Evolutionary conservation across 2,797 vertebrate species (phyloP), one percentile per base, ranked within the genome.

Genomic region (Philypnodon macrostomus): DNA sequence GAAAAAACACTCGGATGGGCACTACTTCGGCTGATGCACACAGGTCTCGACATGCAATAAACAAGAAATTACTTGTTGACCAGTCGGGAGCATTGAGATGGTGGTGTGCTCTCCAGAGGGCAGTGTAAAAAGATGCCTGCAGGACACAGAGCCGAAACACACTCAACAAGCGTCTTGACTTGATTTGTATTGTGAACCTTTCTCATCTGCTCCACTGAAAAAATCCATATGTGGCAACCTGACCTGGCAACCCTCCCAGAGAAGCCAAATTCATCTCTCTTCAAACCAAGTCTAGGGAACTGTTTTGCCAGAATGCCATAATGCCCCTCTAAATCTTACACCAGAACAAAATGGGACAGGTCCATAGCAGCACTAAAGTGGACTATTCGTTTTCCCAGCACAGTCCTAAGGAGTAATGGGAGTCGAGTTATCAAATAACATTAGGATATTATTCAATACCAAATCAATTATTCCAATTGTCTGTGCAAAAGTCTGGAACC

Each of bases 301-400:
- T 48, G 66, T 67, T 73, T 60, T 44, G 53, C 67, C 75, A 69
- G 55, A 70, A 57, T 16, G 47, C 63, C 68, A 51, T 75, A 74
- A 67, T 38, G 34, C 63, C 44, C 17, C 67, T 50, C 75, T 83
- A 87, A 83, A 85, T 87, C 77, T 84, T 80, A 54, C 69, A 53
- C 56, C 71, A 51, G 50, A 75, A 68, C 75, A 53, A 75, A 67
- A 48, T 61, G 69, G 19, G 16, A 47, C 4, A n/a, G 73, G 60
- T 74, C 69, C 65, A 58, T 23, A 34, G 63, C 44, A 58, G 76
- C 73, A 53, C 52, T 76, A 79, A 87, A 83, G 71, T 70, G 75
- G 64, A 64, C 73, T 77, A 80, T 85, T n/a, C n/a, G n/a, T n/a
- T n/a, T n/a, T 84, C 63, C 62, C 71, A 61, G 68, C 58, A 41